These are phyloP conservation scores for Mythimna lalbum DNA, from an alignment of 2,888 invertebrate species.

Conservation along the genomic window DNA sequence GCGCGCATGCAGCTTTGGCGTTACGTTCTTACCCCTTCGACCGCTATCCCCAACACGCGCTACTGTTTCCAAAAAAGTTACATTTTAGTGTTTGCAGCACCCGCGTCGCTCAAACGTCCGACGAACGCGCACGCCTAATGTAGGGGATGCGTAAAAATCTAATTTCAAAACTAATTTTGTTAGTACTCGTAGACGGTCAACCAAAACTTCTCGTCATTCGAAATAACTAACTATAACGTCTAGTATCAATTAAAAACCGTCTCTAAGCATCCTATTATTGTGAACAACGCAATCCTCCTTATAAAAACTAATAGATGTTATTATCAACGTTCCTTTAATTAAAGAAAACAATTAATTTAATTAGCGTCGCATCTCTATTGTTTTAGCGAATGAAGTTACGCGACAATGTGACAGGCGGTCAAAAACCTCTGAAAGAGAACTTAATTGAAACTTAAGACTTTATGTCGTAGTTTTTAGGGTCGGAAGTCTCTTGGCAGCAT, in stretches of 20 bases:
- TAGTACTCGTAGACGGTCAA: too few species aligned
- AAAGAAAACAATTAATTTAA: conserved; percentile 47
- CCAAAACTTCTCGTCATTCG: too few species aligned
- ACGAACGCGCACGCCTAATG: too few species aligned
- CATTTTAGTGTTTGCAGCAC: too few species aligned
- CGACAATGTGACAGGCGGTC: conserved; percentile 42
- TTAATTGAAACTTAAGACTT: conserved; percentile 38
- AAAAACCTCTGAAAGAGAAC: conserved; percentile 26
- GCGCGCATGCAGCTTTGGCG: too few species aligned
- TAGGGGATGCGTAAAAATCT: too few species aligned
- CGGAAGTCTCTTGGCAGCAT: conserved; percentile 34
- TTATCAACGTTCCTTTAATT: conserved; percentile 40
- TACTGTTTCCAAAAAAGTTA: too few species aligned
- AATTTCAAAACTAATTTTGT: too few species aligned
- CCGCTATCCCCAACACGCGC: too few species aligned
- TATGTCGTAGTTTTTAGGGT: conserved; percentile 31
- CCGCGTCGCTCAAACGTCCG: too few species aligned
- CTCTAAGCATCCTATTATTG: conserved; percentile 29
- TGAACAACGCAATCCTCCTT: conserved; percentile 26
- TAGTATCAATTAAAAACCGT: conserved; percentile 10
- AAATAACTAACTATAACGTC: too few species aligned
- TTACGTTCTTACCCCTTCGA: too few species aligned
- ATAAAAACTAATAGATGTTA: conserved; percentile 43
- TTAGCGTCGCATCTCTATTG: conserved; percentile 28
- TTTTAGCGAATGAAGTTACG: conserved; percentile 28